Evolutionary conservation across 2,888 invertebrate species (phyloP).

Genomic region (Lumbricus terrestris): DNA sequence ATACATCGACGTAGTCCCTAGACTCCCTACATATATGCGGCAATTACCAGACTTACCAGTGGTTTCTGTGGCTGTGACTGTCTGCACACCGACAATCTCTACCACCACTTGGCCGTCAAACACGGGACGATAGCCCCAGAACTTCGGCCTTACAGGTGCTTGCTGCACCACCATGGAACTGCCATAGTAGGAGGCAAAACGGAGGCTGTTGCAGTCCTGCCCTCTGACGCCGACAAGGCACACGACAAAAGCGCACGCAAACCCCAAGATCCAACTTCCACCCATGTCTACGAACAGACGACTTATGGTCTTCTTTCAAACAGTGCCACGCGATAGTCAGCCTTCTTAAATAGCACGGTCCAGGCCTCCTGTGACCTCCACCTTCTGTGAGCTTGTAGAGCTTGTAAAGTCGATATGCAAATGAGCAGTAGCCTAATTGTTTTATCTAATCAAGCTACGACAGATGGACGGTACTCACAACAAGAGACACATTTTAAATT

Average conservation of each 20-base stretch:
- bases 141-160: conserved; percentile 26
- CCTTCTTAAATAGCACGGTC: not conserved
- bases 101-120: not conserved
- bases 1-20: too few species aligned
- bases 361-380: too few species aligned
- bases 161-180: conserved; percentile 17
- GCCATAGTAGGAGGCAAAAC: conserved; percentile 34
- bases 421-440: not conserved
- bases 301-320: not conserved
- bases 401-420: not conserved
- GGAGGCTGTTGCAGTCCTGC: not conserved
- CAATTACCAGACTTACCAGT: not conserved
- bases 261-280: not conserved
- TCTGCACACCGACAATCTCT: not conserved
- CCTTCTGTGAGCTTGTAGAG: too few species aligned
- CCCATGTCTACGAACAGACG: not conserved
- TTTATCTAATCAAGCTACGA: not conserved
- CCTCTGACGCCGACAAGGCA: not conserved
- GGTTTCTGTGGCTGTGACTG: not conserved
- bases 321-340: not conserved
- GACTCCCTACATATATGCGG: too few species aligned
- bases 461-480: not conserved
- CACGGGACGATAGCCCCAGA: conserved; percentile 34
- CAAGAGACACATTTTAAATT: not conserved
- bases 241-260: not conserved